These are phyloP conservation scores for Fukomys damarensis DNA, from an alignment of 2,113 vertebrate genomes.

Conservation along the genomic window DNA sequence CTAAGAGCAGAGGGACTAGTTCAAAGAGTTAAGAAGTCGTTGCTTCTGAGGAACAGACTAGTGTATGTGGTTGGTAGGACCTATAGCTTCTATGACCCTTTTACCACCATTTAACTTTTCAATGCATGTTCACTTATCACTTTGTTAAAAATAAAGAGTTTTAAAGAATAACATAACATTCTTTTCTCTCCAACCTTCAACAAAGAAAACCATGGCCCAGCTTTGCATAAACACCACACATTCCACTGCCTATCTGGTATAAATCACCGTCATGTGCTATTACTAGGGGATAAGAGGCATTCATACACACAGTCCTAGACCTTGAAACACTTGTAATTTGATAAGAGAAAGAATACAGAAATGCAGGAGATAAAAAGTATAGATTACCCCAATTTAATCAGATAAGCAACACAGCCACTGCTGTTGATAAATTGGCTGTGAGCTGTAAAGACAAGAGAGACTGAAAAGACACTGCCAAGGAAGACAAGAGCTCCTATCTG, in stretches of 20 bases:
- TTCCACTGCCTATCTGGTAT: not conserved
- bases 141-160: conserved; percentile 29
- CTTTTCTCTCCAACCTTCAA: conserved; percentile 18
- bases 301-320: not conserved
- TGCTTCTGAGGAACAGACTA: conserved; percentile 27
- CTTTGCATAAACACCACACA: not conserved
- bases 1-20: not conserved
- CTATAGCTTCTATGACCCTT: not conserved
- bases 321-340: not conserved
- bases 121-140: conserved; percentile 19
- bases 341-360: not conserved
- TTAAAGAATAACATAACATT: conserved; percentile 51
- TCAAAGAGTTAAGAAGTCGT: conserved; percentile 36
- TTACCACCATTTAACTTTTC: conserved; percentile 45
- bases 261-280: not conserved
- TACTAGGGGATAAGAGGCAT: not conserved
- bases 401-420: not conserved
- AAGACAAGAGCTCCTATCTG: not conserved
- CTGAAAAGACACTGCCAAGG: not conserved
- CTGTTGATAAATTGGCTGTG: not conserved
- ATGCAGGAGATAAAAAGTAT: not conserved
- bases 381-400: not conserved
- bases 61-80: not conserved
- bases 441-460: not conserved
- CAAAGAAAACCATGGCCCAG: not conserved